phyloP scores from a whole-genome alignment of 2,888 invertebrate species.

The Nezara viridula region DNA sequence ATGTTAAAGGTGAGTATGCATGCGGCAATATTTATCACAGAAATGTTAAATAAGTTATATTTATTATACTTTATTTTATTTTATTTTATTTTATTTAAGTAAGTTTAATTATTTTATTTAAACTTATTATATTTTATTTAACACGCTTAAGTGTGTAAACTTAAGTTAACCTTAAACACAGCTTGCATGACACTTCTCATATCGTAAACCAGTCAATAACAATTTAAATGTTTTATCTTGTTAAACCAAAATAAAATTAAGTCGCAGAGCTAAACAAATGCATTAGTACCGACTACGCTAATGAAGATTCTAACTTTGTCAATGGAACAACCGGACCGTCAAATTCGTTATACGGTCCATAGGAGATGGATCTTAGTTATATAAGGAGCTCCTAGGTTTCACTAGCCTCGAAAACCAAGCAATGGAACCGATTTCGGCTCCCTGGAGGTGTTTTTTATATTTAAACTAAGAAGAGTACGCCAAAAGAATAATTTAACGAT shows the following conservation, averaged over 20 bases:
- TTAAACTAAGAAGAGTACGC: neutral
- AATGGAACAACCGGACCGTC: neutral
- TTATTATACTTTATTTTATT: too few species aligned
- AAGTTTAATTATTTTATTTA: too few species aligned
- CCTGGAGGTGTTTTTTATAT: neutral
- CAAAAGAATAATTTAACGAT: neutral
- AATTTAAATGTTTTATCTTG: too few species aligned
- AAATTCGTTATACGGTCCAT: neutral
- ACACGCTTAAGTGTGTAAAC: too few species aligned
- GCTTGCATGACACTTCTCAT: too few species aligned
- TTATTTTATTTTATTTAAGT: too few species aligned
- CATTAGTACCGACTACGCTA: neutral
- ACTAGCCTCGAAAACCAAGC: conserved; percentile 4
- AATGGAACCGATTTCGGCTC: neutral
- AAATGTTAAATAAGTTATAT: too few species aligned
- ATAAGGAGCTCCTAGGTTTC: neutral
- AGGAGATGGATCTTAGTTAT: neutral
- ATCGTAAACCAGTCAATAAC: too few species aligned
- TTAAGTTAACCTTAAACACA: too few species aligned
- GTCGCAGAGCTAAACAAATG: neutral
- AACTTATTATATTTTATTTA: too few species aligned
- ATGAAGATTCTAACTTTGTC: neutral
- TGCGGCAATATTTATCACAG: too few species aligned
- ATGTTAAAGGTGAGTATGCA: too few species aligned
- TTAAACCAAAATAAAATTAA: neutral